Conservation (phyloP, 2,888 invertebrate genomes). For the Microplitis deprimator region DNA sequence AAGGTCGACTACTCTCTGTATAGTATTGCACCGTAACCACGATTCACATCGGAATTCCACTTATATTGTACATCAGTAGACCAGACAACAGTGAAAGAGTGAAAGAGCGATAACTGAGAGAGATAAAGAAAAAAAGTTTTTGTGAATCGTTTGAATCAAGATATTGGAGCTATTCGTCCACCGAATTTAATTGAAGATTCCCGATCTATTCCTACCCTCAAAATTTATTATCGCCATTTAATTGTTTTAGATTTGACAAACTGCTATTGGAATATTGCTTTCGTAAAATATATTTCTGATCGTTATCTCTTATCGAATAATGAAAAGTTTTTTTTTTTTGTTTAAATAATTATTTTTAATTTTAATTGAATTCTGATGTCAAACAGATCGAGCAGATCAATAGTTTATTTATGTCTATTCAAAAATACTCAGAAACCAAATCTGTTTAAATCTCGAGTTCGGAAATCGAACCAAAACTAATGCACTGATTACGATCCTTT, state of each 20-base stretch:
- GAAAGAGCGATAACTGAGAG: not conserved
- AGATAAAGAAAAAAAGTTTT: not conserved
- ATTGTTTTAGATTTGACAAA: slow-evolving; percentile 11
- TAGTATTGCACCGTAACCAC: slow-evolving; percentile 10
- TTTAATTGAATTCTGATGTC: no score
- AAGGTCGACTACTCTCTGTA: slow-evolving; percentile 25
- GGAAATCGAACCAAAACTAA: no score
- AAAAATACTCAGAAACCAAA: no score
- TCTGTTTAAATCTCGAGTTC: no score
- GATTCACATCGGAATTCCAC: slow-evolving; percentile 29
- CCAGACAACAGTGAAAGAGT: slow-evolving; percentile 17
- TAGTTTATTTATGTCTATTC: no score
- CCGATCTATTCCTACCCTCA: not conserved
- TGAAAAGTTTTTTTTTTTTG: no score
- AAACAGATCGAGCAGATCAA: no score
- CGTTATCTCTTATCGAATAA: no score
- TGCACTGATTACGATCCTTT: no score
- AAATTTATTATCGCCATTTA: not conserved
- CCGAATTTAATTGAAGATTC: slow-evolving; percentile 4
- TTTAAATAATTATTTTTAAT: no score
- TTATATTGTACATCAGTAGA: slow-evolving; percentile 10
- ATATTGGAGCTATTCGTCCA: not conserved
- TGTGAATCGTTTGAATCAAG: not conserved
- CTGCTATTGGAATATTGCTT: not conserved
- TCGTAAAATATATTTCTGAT: not conserved